These are phyloP conservation scores for Cyclophora punctaria DNA, from an alignment of 2,888 invertebrate species.

Conservation along the genomic window DNA sequence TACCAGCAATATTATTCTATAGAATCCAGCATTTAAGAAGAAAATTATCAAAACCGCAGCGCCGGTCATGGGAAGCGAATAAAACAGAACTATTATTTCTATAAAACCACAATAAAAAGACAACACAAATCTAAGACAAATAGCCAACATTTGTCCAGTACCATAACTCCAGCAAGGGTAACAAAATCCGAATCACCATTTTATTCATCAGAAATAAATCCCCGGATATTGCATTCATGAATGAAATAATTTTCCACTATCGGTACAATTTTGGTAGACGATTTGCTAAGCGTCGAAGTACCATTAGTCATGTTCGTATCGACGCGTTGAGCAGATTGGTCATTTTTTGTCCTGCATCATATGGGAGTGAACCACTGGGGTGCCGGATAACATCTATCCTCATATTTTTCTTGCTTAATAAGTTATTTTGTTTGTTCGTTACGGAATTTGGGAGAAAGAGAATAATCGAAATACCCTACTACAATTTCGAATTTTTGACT, in stretches of 20 bases:
- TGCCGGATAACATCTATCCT: slow-evolving; percentile 37
- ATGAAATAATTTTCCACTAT: slow-evolving; percentile 72
- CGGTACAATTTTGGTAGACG: slow-evolving; percentile 59
- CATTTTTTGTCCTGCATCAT: slow-evolving; percentile 57
- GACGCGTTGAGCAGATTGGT: slow-evolving; percentile 56
- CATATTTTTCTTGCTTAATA: slow-evolving; percentile 13
- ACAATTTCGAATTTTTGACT: not conserved
- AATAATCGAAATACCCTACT: too few relatives aligned
- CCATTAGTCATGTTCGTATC: slow-evolving; percentile 69
- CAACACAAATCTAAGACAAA: slow-evolving; percentile 27
- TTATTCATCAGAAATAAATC: slow-evolving; percentile 66
- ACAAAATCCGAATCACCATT: slow-evolving; percentile 40
- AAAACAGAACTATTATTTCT: not conserved
- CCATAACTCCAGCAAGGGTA: slow-evolving; percentile 38
- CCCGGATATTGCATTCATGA: slow-evolving; percentile 58
- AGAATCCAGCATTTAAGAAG: not conserved
- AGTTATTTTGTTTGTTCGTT: not conserved
- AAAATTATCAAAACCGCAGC: not conserved
- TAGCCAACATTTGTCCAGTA: slow-evolving; percentile 41
- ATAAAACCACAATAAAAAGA: slow-evolving; percentile 11
- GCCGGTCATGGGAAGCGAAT: not conserved
- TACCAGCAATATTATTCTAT: too few relatives aligned
- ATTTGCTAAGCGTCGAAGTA: slow-evolving; percentile 59
- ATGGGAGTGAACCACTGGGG: slow-evolving; percentile 44
- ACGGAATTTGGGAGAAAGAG: not conserved